Conservation (phyloP, 2,113 vertebrate genomes). For the Calidris pugnax region DNA sequence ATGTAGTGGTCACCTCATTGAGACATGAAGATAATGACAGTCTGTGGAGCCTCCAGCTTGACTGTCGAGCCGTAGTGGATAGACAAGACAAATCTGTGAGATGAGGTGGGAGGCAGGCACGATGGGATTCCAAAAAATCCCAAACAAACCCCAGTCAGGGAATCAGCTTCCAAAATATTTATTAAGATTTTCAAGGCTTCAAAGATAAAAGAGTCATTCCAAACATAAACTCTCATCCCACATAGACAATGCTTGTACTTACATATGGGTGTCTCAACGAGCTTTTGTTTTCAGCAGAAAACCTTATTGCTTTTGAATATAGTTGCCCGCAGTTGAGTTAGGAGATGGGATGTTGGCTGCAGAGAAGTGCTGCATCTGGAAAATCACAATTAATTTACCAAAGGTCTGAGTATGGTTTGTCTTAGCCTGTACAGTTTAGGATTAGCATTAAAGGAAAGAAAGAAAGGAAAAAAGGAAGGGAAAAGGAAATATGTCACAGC, state of each 20-base stretch:
- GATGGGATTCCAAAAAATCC: background rate
- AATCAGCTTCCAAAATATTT: slow-evolving; percentile 18
- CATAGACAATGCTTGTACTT: background rate
- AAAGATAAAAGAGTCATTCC: background rate
- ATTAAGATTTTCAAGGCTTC: slow-evolving; percentile 32
- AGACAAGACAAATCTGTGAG: background rate
- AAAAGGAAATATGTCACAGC: background rate
- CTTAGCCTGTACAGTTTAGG: background rate
- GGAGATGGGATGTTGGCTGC: background rate
- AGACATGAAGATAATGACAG: background rate
- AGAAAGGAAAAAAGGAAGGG: background rate
- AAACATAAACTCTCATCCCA: background rate
- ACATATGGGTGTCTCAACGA: background rate
- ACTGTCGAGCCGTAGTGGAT: background rate
- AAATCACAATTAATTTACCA: background rate
- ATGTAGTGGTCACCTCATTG: background rate
- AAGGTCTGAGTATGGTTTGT: background rate
- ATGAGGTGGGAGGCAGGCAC: background rate
- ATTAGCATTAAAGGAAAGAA: background rate
- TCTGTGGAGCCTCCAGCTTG: background rate
- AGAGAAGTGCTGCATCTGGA: background rate
- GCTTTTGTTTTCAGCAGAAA: background rate
- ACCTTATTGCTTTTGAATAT: background rate
- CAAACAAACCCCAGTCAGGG: background rate
- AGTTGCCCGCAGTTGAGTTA: background rate